Base-by-base conservation (phyloP, 2,888 invertebrate genomes). In the Penaeus monodon region DNA sequence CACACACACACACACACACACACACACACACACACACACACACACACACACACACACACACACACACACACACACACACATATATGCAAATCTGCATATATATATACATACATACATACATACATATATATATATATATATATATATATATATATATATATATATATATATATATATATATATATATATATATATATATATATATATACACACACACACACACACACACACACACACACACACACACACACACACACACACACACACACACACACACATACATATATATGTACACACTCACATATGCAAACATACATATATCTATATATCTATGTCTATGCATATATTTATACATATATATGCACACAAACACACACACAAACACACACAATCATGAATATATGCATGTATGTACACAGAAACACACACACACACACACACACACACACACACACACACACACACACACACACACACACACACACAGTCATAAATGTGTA, bases 51-150 rank as follows among this genome's bases (percentile, higher is more conserved):
- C 1, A 38, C 20, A 17, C 2, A 24, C 49, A 33, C 7, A 44
- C 7, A 77, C 6, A 44, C 49, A 3, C 12, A 77, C 24, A 24
- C 17, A 38, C 49, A 49, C 22, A 44, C 12, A 44, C 22, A 22
- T 77, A 77, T 44, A 4, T 17, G 27, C 10, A 77, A 24, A 24
- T 22, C 0, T 22, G 49, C 12, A 22, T 27, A 38, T 38, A 22
- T 14, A 17, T 44, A 22, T 29, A 49, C 4, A 27, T 44, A 44
- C 22, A 77, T 29, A 22, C 6, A 29, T 22, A 7, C 12, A 38
- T 33, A 27, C 44, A 20, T 44, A 77, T 77, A 77, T 77, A 38
- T 77, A 77, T 77, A 38, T 77, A 77, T 77, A 38, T 77, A 38
- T 77, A 77, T 77, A 77, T 49, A 38, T 49, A 77, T 33, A 44